These are phyloP conservation scores for Petaurus breviceps DNA, from an alignment of 2,113 vertebrate species.

Conservation along the genomic window DNA sequence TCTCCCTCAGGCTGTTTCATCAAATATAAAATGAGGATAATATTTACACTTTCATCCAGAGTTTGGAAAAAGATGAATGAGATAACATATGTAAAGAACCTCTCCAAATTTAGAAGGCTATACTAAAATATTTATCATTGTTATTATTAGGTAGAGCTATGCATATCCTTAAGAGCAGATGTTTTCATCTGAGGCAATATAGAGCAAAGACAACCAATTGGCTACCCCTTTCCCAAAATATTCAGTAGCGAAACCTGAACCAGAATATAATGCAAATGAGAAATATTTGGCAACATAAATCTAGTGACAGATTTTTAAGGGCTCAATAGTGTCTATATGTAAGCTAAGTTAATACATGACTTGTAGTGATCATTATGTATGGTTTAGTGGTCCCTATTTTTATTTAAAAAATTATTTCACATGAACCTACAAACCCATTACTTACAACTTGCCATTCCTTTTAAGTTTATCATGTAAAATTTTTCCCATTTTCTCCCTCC, in stretches of 20 bases:
- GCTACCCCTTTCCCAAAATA: not conserved
- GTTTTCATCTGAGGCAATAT: not conserved
- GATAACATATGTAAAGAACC: not conserved
- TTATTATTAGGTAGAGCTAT: not conserved
- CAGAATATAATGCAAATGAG: not conserved
- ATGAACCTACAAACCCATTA: too few relatives aligned
- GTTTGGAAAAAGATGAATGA: not conserved
- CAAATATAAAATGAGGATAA: not conserved
- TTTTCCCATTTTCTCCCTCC: too few relatives aligned
- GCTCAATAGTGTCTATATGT: not conserved
- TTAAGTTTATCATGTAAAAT: too few relatives aligned
- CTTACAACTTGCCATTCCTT: too few relatives aligned
- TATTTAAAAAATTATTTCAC: too few relatives aligned
- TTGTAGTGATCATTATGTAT: not conserved
- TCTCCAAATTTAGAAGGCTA: not conserved
- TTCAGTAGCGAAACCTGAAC: not conserved
- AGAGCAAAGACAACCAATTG: not conserved
- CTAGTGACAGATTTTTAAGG: too few relatives aligned
- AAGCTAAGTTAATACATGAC: not conserved
- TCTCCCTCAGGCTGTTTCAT: not conserved
- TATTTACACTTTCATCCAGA: not conserved
- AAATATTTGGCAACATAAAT: not conserved
- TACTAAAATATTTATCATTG: not conserved
- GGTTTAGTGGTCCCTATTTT: not conserved
- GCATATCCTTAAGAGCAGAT: not conserved